Percentiles rank a stretch among this genome's conserved stretches.
Evolutionary conservation across 2,888 invertebrate genomes (phyloP).

Genomic region (Gonocerus acuteangulatus): DNA sequence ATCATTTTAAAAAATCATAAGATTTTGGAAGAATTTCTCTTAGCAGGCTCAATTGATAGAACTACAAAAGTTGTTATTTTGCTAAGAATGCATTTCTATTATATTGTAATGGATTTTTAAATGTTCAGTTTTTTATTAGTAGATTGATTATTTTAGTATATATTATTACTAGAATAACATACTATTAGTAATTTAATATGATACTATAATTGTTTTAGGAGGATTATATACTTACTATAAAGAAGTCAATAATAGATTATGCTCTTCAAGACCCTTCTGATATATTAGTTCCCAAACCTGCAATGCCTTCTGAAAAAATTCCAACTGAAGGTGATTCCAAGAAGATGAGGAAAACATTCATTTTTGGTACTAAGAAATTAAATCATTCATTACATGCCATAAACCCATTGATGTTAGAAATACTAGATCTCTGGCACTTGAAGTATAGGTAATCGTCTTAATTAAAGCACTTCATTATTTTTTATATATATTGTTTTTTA

Average conservation of each 20-base stretch:
- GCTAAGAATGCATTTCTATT: no score
- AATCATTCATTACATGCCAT: conserved; percentile 58
- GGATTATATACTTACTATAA: conserved; percentile 62
- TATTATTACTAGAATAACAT: no score
- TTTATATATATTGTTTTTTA: no score
- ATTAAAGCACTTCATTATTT: no score
- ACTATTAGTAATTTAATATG: no score
- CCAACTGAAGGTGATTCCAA: neutral
- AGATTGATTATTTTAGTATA: no score
- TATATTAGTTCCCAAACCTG: conserved; percentile 3
- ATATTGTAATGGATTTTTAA: no score
- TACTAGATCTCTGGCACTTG: conserved; percentile 71
- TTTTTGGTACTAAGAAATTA: neutral
- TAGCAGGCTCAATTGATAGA: no score
- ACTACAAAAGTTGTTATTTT: no score
- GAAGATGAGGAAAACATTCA: neutral
- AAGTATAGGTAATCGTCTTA: conserved; percentile 66
- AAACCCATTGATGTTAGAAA: conserved; percentile 72
- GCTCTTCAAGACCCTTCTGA: conserved; percentile 69
- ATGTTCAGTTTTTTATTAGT: no score
- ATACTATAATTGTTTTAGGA: neutral
- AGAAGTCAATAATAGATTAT: conserved; percentile 87
- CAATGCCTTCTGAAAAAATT: neutral
- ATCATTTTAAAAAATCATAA: no score
- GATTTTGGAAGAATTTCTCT: no score